A percentile compares a stretch with the other conserved stretches of the same genome.
phyloP scores from a whole-genome alignment of 2,888 invertebrate genomes.

The Pachymerium ferrugineum region DNA sequence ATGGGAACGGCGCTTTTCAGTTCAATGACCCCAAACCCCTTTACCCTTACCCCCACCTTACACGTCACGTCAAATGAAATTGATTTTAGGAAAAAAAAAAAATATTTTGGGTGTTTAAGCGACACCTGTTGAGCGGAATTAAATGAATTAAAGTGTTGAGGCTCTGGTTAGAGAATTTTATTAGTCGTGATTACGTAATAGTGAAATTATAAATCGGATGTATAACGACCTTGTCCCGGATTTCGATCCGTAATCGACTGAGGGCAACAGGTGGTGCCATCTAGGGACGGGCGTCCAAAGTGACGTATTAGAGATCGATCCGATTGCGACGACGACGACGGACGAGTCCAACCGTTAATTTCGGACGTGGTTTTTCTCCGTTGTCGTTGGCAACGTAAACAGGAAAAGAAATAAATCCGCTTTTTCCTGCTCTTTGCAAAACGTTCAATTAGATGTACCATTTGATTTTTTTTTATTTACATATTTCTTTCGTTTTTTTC shows the following conservation, averaged over 20 bases:
- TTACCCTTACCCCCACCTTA: no score
- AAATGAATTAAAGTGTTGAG: background rate
- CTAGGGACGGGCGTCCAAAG: background rate
- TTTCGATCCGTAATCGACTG: background rate
- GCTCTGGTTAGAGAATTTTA: background rate
- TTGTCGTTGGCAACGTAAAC: no score
- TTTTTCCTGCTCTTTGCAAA: no score
- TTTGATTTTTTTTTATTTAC: background rate
- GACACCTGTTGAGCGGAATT: constrained; percentile 10
- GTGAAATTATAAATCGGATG: background rate
- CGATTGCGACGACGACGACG: no score
- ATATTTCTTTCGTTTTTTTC: background rate
- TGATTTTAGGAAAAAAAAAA: no score
- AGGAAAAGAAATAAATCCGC: no score
- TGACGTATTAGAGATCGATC: background rate
- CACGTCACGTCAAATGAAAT: constrained; percentile 16
- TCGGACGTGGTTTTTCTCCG: no score
- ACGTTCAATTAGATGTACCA: no score
- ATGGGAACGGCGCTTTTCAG: background rate
- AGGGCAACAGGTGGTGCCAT: constrained; percentile 20
- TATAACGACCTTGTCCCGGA: background rate
- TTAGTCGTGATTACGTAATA: background rate
- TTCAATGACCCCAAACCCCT: constrained; percentile 7
- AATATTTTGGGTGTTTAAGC: no score
- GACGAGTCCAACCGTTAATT: no score